These are phyloP conservation scores for Nomada ferruginata DNA, from an alignment of 2,888 invertebrate species.

Conservation along the genomic window DNA sequence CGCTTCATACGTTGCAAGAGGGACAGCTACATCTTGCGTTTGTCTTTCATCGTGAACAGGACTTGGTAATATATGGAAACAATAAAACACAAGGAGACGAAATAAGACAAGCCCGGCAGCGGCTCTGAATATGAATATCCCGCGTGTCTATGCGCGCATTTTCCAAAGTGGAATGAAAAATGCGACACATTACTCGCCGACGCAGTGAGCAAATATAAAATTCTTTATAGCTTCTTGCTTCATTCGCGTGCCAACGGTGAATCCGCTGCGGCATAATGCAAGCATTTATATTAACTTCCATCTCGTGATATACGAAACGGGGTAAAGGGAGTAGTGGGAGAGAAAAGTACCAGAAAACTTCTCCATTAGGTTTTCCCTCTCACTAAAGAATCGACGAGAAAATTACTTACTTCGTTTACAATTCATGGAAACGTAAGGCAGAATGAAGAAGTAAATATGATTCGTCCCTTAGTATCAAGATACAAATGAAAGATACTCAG, in stretches of 20 bases:
- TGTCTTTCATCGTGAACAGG: constrained; percentile 52
- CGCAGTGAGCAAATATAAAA: constrained; percentile 58
- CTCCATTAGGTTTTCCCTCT: not conserved
- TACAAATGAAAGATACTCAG: too few relatives aligned
- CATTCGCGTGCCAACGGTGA: constrained; percentile 26
- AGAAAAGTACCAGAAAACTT: not conserved
- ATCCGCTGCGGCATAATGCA: constrained; percentile 13
- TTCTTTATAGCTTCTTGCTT: constrained; percentile 42
- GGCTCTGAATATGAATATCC: constrained; percentile 52
- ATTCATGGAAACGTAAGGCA: too few relatives aligned
- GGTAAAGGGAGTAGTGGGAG: not conserved
- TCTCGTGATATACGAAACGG: not conserved
- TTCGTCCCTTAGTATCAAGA: too few relatives aligned
- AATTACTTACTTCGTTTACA: too few relatives aligned
- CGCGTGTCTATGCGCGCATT: constrained; percentile 50
- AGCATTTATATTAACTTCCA: constrained; percentile 46
- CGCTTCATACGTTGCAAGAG: not conserved
- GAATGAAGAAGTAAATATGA: too few relatives aligned
- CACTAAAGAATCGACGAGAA: not conserved
- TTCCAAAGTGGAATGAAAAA: constrained; percentile 57
- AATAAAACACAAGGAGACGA: constrained; percentile 54
- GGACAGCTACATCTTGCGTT: constrained; percentile 21
- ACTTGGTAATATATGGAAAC: constrained; percentile 49
- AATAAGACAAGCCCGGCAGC: constrained; percentile 49
- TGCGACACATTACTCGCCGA: constrained; percentile 54